phyloP scores from a whole-genome alignment of 2,888 invertebrate species.

The Dioctria linearis region DNA sequence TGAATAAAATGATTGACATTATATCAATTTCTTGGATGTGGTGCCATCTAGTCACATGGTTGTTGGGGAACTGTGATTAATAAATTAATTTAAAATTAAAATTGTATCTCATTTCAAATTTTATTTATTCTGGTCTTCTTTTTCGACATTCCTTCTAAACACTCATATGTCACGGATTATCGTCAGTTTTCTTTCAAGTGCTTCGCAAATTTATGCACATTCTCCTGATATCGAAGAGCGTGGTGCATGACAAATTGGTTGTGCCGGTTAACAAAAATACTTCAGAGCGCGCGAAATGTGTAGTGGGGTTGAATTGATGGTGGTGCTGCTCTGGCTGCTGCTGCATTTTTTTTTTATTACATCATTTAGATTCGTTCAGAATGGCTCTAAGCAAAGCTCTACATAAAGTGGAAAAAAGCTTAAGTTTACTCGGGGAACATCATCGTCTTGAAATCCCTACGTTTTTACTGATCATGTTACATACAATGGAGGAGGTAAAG shows the following conservation, averaged over 20 bases:
- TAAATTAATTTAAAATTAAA: conserved; percentile 39
- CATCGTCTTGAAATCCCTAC: too few species aligned
- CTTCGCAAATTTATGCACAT: conserved; percentile 45
- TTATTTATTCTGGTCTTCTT: conserved; percentile 37
- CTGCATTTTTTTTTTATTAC: neutral
- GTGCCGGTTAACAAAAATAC: neutral
- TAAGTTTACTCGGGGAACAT: too few species aligned
- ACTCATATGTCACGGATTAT: conserved; percentile 41
- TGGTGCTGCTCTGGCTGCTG: neutral
- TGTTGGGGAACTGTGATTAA: too few species aligned
- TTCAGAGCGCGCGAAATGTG: conserved; percentile 13
- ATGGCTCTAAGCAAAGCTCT: too few species aligned
- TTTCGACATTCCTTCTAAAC: conserved; percentile 41
- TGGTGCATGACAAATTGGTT: conserved; percentile 37
- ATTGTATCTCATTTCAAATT: conserved; percentile 24
- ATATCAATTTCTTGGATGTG: too few species aligned
- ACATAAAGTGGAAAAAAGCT: too few species aligned
- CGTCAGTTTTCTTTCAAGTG: conserved; percentile 37
- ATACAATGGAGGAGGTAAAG: neutral
- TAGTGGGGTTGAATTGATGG: neutral
- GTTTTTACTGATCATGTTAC: neutral
- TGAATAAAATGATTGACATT: too few species aligned
- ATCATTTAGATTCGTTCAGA: too few species aligned
- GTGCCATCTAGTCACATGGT: too few species aligned
- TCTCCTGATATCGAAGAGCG: conserved; percentile 24